These are phyloP conservation scores for Philonicus albiceps DNA, from an alignment of 2,888 invertebrate genomes.

Conservation along the genomic window DNA sequence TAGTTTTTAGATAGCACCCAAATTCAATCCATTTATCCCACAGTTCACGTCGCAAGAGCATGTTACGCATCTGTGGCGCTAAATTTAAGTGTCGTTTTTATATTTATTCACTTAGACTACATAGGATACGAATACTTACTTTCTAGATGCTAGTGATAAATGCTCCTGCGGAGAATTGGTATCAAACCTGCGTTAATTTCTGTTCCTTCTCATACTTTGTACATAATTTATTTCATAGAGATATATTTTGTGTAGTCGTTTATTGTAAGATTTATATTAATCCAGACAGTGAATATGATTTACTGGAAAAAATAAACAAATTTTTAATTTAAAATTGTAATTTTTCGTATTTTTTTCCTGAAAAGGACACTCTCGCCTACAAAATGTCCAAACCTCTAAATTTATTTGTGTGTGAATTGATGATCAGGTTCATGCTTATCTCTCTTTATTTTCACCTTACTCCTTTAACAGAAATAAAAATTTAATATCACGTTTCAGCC, in stretches of 20 bases:
- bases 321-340: not conserved
- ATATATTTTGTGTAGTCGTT: not conserved
- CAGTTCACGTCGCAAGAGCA: not conserved
- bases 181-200: not conserved
- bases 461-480: too few relatives aligned
- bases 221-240: conserved; percentile 11
- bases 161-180: not conserved
- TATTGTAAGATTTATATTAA: not conserved
- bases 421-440: too few relatives aligned
- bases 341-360: not conserved
- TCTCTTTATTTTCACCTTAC: too few relatives aligned
- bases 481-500: too few relatives aligned
- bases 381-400: not conserved
- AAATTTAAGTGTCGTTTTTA: not conserved
- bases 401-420: not conserved
- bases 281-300: not conserved
- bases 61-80: not conserved
- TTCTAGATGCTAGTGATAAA: conserved; percentile 10
- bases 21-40: not conserved
- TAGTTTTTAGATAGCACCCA: not conserved
- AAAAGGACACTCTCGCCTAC: too few relatives aligned
- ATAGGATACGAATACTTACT: not conserved
- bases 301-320: not conserved
- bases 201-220: conserved; percentile 17
- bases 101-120: conserved; percentile 15